These are phyloP conservation scores for Acanthurus tractus DNA, from an alignment of 2,797 vertebrate genomes.

Conservation along the genomic window DNA sequence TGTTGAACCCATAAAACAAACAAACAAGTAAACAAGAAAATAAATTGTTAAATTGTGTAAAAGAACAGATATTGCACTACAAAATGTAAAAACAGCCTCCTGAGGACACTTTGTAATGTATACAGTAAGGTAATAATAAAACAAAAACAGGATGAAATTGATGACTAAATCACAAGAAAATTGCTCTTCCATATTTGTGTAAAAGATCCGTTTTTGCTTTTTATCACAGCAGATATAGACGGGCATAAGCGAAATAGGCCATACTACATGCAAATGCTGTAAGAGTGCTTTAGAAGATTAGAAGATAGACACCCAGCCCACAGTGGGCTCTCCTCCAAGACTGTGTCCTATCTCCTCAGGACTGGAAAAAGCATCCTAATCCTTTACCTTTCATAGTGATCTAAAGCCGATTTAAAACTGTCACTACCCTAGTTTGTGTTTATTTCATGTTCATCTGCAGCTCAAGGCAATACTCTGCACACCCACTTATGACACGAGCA, in stretches of 20 bases:
- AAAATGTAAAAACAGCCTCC: constrained; percentile 6
- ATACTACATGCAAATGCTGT: constrained; percentile 77
- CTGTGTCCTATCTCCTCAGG: constrained; percentile 82
- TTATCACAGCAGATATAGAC: constrained; percentile 53
- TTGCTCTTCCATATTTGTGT: constrained; percentile 35
- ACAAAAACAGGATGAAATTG: constrained; percentile 41
- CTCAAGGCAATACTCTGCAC: constrained; percentile 83
- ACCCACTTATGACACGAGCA: constrained; percentile 82
- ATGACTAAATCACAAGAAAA: constrained; percentile 39
- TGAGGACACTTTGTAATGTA: constrained; percentile 14
- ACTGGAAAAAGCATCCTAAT: constrained; percentile 83
- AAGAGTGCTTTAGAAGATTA: constrained; percentile 84
- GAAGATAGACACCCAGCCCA: constrained; percentile 80
- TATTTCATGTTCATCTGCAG: constrained; percentile 84
- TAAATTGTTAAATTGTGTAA: background rate
- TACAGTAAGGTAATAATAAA: constrained; percentile 23
- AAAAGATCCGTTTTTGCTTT: constrained; percentile 32
- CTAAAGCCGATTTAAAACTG: constrained; percentile 86
- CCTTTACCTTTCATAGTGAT: constrained; percentile 85
- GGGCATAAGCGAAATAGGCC: constrained; percentile 71
- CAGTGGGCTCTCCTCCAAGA: constrained; percentile 81
- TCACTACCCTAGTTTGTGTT: constrained; percentile 84
- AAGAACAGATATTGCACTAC: background rate
- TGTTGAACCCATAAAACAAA: background rate
- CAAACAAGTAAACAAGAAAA: background rate